phyloP scores from a whole-genome alignment of 2,797 vertebrate species.

The Glossophaga mutica region DNA sequence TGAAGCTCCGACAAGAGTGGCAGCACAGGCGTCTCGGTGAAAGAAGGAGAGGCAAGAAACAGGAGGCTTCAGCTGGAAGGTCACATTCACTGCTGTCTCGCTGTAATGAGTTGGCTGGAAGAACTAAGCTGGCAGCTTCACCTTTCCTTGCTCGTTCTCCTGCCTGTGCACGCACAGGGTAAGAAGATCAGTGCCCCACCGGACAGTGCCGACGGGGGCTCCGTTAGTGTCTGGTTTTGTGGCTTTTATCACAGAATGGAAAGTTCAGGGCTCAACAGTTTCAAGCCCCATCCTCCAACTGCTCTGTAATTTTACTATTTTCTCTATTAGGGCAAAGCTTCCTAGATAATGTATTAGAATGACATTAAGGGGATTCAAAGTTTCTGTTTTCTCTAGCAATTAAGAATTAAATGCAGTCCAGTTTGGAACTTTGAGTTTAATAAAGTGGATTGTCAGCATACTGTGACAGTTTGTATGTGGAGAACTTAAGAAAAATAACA shows the following conservation, averaged over 20 bases:
- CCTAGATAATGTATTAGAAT: neutral
- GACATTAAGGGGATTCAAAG: neutral
- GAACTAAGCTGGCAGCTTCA: conserved; percentile 70
- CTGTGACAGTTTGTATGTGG: neutral
- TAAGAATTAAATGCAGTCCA: neutral
- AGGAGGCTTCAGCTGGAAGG: conserved; percentile 43
- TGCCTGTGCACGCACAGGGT: conserved; percentile 77
- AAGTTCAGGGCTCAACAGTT: conserved; percentile 41
- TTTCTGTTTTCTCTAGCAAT: conserved; percentile 22
- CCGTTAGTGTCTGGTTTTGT: neutral
- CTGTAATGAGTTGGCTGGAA: conserved; percentile 74
- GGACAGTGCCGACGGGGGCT: neutral
- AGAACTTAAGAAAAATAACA: neutral
- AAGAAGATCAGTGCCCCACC: conserved; percentile 56
- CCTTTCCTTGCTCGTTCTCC: conserved; percentile 66
- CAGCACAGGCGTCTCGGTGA: conserved; percentile 5
- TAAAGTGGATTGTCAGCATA: neutral
- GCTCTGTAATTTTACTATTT: neutral
- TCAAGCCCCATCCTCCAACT: neutral
- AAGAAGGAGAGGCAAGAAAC: conserved; percentile 47
- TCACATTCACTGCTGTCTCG: neutral
- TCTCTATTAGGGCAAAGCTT: neutral
- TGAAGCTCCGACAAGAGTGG: conserved; percentile 58
- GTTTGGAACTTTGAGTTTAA: neutral
- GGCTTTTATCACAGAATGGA: conserved; percentile 29